Evolutionary conservation across 2,797 vertebrate genomes (phyloP), one percentile per base, ranked within the genome.

Genomic region (Protonibea diacanthus): DNA sequence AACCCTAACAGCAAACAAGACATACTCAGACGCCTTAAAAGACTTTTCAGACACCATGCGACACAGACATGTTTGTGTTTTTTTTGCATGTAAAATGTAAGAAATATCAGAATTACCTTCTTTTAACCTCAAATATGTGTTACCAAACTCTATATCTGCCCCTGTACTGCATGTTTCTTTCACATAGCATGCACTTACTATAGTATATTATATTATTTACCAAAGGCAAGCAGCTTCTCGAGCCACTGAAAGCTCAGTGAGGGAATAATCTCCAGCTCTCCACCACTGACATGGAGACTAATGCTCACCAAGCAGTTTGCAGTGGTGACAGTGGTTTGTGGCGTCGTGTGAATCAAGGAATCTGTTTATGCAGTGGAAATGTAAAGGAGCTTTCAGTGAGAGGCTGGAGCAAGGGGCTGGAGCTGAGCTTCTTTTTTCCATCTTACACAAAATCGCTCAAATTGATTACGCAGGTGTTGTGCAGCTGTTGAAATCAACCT

Each of bases 301-400:
- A 83, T 57, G 74, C 65, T 57, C 80, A 21, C 67, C 21, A 47
- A 45, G 67, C 68, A 47, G 81, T 88, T 85, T 78, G 86, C 80
- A 56, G 65, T 53, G 82, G 81, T 76, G 80, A 87, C 74, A 11
- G 80, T 27, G 60, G 85, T 89, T 86, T 86, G 85, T 72, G 55
- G 78, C 73, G 74, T 90, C 81, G 85, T 88, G 84, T 84, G 85
- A 89, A 88, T 83, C 10, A 10, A 83, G 70, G 82, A 93, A 90
- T 92, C 78, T 90, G 87, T 92, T 89, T 85, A 81, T 88, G 86
- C 82, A 89, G 56, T 90, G 82, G 84, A 90, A 89, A 89, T 70
- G 80, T 85, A 87, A 85, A 91, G 85, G 67, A 79, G 82, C 73
- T 86, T 85, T 89, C 44, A 74, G 42, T 42, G 42, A 58, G 83